These are phyloP conservation scores for Elachura formosa DNA, from an alignment of 2,113 vertebrate genomes.

Conservation along the genomic window DNA sequence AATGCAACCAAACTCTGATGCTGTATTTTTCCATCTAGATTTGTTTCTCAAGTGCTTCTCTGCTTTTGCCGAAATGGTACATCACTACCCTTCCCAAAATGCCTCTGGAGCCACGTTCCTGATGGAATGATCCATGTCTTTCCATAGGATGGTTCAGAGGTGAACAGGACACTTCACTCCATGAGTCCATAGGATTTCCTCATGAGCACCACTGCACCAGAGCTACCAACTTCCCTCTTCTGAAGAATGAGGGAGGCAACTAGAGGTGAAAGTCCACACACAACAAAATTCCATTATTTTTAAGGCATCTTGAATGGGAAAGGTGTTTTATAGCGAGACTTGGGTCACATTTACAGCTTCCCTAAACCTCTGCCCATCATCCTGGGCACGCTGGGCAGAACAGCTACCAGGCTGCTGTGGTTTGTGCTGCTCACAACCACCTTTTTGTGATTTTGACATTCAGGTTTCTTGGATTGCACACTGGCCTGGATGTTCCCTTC, in stretches of 20 bases:
- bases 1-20: fast-evolving
- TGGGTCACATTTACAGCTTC: neutral
- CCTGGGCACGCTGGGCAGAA: neutral
- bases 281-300: neutral
- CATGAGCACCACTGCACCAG: neutral
- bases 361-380: neutral
- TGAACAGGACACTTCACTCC: neutral
- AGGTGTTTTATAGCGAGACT: neutral
- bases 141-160: neutral
- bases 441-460: neutral
- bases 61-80: neutral
- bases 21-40: neutral
- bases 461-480: neutral
- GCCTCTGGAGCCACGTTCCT: neutral
- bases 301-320: neutral
- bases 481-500: neutral
- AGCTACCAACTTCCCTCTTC: neutral
- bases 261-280: neutral
- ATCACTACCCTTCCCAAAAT: neutral
- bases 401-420: neutral
- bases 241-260: neutral
- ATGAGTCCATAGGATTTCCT: neutral
- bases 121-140: neutral
- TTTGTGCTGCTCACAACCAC: neutral
- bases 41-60: neutral